A percentile compares a stretch with the other conserved stretches of the same genome.
Conservation (phyloP, 1,140 invertebrate genomes). For the Aricia agestis region DNA sequence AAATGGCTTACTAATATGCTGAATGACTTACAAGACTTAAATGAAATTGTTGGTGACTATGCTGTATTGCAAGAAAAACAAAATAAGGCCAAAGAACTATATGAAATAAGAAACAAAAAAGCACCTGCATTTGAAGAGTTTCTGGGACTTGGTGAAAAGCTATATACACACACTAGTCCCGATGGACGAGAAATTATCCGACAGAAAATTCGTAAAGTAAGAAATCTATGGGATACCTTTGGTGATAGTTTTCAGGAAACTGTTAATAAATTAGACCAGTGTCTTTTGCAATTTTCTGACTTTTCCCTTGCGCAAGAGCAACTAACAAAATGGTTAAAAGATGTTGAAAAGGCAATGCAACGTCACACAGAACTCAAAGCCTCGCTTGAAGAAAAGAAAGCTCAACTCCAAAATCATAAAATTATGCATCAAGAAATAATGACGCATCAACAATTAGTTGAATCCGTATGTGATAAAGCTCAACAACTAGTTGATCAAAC, state of each 20-base stretch:
- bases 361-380: slow-evolving; percentile 93
- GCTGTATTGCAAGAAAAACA: slow-evolving; percentile 90
- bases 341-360: slow-evolving; percentile 94
- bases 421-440: slow-evolving; percentile 97
- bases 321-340: slow-evolving; percentile 93
- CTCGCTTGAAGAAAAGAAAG: slow-evolving; percentile 94
- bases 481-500: slow-evolving; percentile 93
- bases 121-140: slow-evolving; percentile 90
- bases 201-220: slow-evolving; percentile 89
- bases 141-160: slow-evolving; percentile 91
- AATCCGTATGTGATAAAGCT: slow-evolving; percentile 94
- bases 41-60: slow-evolving; percentile 92
- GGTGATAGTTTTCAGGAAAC: slow-evolving; percentile 88
- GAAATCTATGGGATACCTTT: slow-evolving; percentile 91
- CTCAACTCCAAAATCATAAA: slow-evolving; percentile 95
- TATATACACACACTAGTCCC: slow-evolving; percentile 94
- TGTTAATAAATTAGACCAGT: slow-evolving; percentile 90
- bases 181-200: slow-evolving; percentile 94
- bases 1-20: slow-evolving; percentile 84
- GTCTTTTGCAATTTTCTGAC: slow-evolving; percentile 92
- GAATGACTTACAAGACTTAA: slow-evolving; percentile 84
- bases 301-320: slow-evolving; percentile 93
- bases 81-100: slow-evolving; percentile 87
- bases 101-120: slow-evolving; percentile 88
- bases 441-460: slow-evolving; percentile 92